A percentile compares a stretch with the other conserved stretches of the same genome.
phyloP scores from a whole-genome alignment of 2,797 vertebrate genomes.

The Coilia nasus region DNA sequence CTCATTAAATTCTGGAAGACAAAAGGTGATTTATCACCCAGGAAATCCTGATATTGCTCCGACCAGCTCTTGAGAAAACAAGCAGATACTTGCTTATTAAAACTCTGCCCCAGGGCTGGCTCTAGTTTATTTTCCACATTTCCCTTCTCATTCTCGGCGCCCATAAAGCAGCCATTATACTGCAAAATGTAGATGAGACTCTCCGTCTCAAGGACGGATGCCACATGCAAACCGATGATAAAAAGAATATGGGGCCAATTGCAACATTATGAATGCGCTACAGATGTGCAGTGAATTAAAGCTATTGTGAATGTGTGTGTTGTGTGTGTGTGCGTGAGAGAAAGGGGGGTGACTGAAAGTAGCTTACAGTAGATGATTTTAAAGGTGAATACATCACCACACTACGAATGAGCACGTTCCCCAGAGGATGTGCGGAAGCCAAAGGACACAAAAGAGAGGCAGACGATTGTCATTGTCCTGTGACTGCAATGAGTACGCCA shows the following conservation, averaged over 20 bases:
- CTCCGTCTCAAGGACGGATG: neutral
- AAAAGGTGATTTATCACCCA: conserved; percentile 58
- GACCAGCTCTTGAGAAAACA: conserved; percentile 49
- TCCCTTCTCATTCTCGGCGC: conserved; percentile 43
- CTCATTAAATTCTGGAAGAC: conserved; percentile 52
- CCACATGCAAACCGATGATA: neutral
- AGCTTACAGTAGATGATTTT: neutral
- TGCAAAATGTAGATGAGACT: conserved; percentile 38
- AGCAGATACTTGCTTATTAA: conserved; percentile 54
- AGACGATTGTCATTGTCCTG: neutral
- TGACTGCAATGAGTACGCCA: neutral
- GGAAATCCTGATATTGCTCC: conserved; percentile 52
- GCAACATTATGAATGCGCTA: neutral
- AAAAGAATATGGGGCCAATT: neutral
- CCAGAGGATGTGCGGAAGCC: neutral
- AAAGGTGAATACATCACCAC: neutral
- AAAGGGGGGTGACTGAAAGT: neutral
- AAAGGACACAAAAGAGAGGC: neutral
- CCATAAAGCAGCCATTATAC: conserved; percentile 38
- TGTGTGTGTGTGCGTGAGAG: too few species aligned
- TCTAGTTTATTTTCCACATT: conserved; percentile 52
- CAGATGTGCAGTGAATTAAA: neutral
- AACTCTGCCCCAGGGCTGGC: conserved; percentile 51
- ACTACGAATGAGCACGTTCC: neutral
- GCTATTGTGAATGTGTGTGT: neutral